A percentile compares a stretch with the other conserved stretches of the same genome.
Evolutionary conservation across 2,113 vertebrate species (phyloP).

Genomic region (Heterotilapia buettikoferi): DNA sequence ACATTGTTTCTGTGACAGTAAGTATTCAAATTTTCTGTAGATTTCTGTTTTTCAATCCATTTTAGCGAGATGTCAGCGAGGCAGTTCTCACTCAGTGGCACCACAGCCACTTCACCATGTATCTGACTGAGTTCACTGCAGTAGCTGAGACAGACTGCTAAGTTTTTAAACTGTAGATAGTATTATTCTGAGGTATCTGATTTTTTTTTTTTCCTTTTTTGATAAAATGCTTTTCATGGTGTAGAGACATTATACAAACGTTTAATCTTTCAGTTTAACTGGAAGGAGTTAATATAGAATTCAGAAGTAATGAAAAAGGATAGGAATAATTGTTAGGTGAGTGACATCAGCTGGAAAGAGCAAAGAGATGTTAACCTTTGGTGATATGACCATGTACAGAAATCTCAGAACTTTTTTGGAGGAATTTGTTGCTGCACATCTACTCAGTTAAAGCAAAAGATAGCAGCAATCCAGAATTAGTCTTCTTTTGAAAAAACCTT

Average conservation of each 20-base stretch:
- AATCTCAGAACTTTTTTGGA: not conserved
- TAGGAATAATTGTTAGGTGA: not conserved
- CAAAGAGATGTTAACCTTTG: not conserved
- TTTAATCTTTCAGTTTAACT: not conserved
- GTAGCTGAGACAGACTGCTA: not conserved
- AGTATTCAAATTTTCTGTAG: not conserved
- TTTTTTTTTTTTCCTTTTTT: rapidly evolving
- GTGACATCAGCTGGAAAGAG: not conserved
- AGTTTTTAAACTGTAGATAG: not conserved
- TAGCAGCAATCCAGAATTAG: not conserved
- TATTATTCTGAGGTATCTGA: not conserved
- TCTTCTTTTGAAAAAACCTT: not conserved
- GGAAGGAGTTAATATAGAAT: not conserved
- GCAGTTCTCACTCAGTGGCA: not conserved
- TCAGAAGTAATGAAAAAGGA: not conserved
- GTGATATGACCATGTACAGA: not conserved
- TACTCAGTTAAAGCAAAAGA: not conserved
- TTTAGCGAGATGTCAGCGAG: not conserved
- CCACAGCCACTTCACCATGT: not conserved
- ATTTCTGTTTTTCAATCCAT: not conserved
- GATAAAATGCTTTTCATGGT: not conserved
- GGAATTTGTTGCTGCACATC: not conserved
- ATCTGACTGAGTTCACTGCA: not conserved
- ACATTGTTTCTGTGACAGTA: not conserved
- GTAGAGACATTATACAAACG: not conserved